Conservation (phyloP, 2,888 invertebrate species). For the Folsomia manolachei region DNA sequence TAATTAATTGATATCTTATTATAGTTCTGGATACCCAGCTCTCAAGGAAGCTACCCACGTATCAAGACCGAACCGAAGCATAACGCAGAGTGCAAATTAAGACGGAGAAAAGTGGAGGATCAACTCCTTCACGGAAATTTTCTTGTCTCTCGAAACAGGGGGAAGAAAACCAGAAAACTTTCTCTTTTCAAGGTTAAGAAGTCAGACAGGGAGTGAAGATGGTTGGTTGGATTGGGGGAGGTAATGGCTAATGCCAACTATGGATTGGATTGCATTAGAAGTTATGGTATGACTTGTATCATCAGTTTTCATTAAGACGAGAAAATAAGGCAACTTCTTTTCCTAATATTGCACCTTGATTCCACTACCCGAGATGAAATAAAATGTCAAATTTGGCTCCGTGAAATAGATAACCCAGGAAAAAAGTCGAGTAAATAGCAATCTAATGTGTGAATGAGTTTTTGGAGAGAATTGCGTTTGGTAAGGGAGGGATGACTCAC, state of each 20-base stretch:
- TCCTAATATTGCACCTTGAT: too few species aligned
- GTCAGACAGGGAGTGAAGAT: neutral
- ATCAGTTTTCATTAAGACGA: neutral
- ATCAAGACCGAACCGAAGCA: neutral
- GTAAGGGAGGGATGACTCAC: too few species aligned
- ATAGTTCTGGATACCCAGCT: neutral
- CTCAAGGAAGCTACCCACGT: neutral
- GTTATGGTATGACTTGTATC: neutral
- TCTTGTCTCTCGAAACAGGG: neutral
- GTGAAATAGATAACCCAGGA: too few species aligned
- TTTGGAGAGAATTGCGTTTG: too few species aligned
- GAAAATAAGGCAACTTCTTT: too few species aligned
- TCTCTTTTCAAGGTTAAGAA: neutral
- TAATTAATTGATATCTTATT: neutral
- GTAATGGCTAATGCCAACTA: neutral
- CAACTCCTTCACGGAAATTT: neutral
- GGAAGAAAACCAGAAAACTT: neutral
- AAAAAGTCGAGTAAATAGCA: too few species aligned
- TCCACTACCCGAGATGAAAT: too few species aligned
- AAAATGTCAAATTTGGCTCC: too few species aligned
- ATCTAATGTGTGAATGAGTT: too few species aligned
- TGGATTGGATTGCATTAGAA: neutral
- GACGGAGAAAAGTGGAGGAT: neutral
- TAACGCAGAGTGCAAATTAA: too few species aligned
- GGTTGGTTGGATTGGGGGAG: constrained; percentile 1